Percentiles rank a stretch among this genome's conserved stretches.
phyloP scores from a whole-genome alignment of 2,797 vertebrate species.

The Bovichtus diacanthus region DNA sequence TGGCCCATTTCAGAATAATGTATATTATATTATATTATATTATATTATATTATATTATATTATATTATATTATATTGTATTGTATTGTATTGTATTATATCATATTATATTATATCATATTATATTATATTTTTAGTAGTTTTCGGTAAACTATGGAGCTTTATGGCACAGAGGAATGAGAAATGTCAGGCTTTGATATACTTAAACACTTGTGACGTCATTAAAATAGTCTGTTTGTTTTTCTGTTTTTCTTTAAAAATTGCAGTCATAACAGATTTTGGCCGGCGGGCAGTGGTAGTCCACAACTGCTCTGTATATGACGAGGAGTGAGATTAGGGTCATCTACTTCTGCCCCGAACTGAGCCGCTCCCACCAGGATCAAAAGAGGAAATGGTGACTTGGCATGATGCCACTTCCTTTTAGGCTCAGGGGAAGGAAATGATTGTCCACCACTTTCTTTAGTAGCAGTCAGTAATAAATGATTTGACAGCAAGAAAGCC shows the following conservation, averaged over 20 bases:
- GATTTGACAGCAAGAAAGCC: conserved; percentile 6
- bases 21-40: no score
- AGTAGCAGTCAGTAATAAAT: conserved; percentile 4
- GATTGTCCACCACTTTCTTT: conserved; percentile 2
- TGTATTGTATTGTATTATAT: no score
- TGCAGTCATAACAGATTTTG: background rate
- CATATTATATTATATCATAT: no score
- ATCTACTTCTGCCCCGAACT: background rate
- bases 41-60: no score
- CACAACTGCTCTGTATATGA: background rate
- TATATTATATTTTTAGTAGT: no score
- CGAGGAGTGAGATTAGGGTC: background rate
- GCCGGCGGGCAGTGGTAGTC: no score
- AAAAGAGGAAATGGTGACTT: conserved; percentile 26
- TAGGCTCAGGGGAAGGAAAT: conserved; percentile 15
- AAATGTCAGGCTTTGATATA: background rate
- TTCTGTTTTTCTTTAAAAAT: background rate
- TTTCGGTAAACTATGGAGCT: no score
- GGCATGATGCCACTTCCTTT: conserved; percentile 32
- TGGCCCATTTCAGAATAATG: background rate
- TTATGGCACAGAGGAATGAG: background rate
- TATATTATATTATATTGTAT: no score
- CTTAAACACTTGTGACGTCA: background rate
- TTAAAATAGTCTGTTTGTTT: background rate
- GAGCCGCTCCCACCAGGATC: conserved; percentile 14